These are phyloP conservation scores for Perognathus longimembris DNA, from an alignment of 2,113 vertebrate genomes.

Conservation along the genomic window DNA sequence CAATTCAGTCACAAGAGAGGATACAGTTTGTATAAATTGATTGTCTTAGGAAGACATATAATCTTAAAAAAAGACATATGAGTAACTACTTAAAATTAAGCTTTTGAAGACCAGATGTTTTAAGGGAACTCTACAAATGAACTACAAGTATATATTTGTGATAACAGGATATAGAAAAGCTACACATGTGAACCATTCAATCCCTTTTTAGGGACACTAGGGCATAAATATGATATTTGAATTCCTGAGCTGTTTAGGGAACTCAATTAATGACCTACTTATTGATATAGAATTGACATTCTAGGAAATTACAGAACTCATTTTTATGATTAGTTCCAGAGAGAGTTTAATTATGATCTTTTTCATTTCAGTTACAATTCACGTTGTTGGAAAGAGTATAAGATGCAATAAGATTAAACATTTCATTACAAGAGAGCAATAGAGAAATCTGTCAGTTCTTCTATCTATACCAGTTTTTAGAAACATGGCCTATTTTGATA, in stretches of 20 bases:
- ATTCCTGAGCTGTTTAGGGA: constrained; percentile 2
- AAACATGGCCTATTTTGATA: constrained; percentile 41
- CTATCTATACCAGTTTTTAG: constrained; percentile 4
- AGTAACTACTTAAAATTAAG: neutral
- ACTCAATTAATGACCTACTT: constrained; percentile 39
- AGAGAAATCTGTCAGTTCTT: constrained; percentile 8
- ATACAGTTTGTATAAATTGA: neutral
- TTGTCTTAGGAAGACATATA: constrained; percentile 51
- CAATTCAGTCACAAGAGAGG: constrained; percentile 20
- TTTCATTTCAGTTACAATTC: constrained; percentile 57
- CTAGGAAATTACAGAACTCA: constrained; percentile 31
- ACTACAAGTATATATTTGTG: constrained; percentile 10
- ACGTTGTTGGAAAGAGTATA: constrained; percentile 51
- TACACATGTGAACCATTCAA: constrained; percentile 22
- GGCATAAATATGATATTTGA: constrained; percentile 7
- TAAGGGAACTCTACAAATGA: constrained; percentile 26
- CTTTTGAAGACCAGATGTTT: constrained; percentile 60
- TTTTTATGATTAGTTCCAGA: constrained; percentile 57
- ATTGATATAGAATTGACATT: constrained; percentile 34
- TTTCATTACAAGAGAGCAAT: constrained; percentile 14
- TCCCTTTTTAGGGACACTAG: constrained; percentile 28
- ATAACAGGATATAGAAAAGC: neutral
- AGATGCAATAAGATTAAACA: neutral
- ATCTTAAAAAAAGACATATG: neutral
- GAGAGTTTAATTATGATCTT: constrained; percentile 39